A percentile compares a stretch with the other conserved stretches of the same genome.
Evolutionary conservation across 2,888 invertebrate species (phyloP).

Genomic region (Micropterix aruncella): DNA sequence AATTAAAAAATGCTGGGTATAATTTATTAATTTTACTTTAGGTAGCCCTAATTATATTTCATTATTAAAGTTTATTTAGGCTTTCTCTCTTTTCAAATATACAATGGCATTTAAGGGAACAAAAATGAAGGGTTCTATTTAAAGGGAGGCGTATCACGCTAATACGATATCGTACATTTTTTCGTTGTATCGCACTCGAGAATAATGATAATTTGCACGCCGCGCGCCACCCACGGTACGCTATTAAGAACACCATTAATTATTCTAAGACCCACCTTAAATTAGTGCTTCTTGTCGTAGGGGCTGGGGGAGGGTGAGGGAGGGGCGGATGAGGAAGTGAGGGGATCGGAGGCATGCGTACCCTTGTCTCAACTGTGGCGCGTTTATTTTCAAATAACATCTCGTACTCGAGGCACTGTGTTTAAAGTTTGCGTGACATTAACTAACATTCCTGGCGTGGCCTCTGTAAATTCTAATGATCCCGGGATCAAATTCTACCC

Average conservation of each 20-base stretch:
- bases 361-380: background rate
- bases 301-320: background rate
- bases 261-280: conserved; percentile 30
- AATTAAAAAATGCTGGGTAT: no score
- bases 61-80: no score
- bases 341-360: background rate
- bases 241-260: conserved; percentile 37
- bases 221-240: conserved; percentile 26
- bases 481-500: background rate
- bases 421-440: background rate
- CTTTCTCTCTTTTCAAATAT: no score
- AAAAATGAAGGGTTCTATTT: no score
- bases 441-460: background rate
- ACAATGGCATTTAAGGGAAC: no score
- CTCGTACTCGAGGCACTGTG: background rate
- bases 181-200: conserved; percentile 8
- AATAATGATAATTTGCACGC: conserved; percentile 31
- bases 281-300: conserved; percentile 1
- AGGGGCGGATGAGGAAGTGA: no score
- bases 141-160: no score
- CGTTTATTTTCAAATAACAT: background rate
- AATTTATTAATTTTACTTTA: no score
- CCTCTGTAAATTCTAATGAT: background rate
- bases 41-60: no score
- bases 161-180: no score